A percentile compares a stretch with the other conserved stretches of the same genome.
Conservation (phyloP, 2,797 vertebrate species). For the Petrocephalus schoutedeni region DNA sequence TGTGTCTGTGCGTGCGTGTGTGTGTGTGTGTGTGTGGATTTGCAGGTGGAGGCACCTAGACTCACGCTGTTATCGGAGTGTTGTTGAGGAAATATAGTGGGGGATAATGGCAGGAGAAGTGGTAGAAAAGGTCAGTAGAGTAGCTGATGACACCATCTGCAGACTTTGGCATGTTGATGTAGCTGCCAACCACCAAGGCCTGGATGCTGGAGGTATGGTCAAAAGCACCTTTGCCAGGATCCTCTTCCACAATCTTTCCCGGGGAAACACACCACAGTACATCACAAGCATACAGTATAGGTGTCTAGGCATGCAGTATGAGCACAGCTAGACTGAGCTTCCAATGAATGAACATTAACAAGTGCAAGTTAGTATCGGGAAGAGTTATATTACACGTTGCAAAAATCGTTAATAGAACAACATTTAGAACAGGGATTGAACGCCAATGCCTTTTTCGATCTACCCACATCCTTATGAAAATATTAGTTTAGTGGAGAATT, state of each 20-base stretch:
- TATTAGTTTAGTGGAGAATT: neutral
- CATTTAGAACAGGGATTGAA: neutral
- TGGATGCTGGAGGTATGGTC: conserved; percentile 30
- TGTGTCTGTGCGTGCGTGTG: neutral
- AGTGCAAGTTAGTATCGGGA: neutral
- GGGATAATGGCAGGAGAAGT: conserved; percentile 40
- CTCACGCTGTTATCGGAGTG: conserved; percentile 35
- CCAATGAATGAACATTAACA: neutral
- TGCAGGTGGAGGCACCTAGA: neutral
- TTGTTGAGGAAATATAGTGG: conserved; percentile 40
- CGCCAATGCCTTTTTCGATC: neutral
- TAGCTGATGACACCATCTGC: conserved; percentile 29
- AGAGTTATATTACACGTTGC: neutral
- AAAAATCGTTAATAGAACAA: neutral
- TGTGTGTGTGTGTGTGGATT: neutral
- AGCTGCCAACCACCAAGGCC: conserved; percentile 34
- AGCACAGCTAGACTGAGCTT: neutral
- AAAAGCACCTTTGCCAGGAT: conserved; percentile 20
- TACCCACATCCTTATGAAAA: neutral
- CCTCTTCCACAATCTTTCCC: conserved; percentile 22
- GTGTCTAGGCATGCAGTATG: neutral
- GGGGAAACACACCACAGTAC: neutral
- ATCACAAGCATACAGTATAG: neutral
- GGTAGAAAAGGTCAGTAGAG: conserved; percentile 36
- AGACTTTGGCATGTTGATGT: conserved; percentile 22